Percentiles rank a stretch among this genome's conserved stretches.
Conservation (phyloP, 92 coral and sea anemone genomes). For the Montipora capitata region DNA sequence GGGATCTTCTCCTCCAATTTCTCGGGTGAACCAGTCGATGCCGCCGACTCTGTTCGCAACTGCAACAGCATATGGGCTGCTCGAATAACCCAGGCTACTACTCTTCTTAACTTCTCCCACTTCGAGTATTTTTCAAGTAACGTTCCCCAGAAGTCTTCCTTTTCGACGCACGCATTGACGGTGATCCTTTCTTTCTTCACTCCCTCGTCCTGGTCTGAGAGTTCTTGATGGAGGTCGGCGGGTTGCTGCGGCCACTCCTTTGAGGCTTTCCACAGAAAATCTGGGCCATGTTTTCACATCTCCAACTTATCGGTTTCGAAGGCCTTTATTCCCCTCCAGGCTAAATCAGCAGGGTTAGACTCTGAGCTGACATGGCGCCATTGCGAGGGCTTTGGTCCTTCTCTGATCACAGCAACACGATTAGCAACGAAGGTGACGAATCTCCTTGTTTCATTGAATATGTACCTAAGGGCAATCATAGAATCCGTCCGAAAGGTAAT, state of each 20-base stretch:
- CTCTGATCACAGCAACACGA: conserved; percentile 73
- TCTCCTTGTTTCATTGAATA: conserved; percentile 59
- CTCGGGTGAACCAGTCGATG: not conserved
- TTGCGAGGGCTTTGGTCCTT: conserved; percentile 63
- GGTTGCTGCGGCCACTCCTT: no score
- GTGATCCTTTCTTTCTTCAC: no score
- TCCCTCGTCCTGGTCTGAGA: no score
- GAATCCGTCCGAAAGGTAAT: not conserved
- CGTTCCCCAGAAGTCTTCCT: no score
- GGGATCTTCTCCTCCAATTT: not conserved
- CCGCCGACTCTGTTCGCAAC: not conserved
- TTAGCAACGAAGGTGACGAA: conserved; percentile 69
- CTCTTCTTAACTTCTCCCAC: no score
- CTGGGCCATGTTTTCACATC: no score
- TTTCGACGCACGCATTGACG: no score
- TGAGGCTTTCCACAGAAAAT: no score
- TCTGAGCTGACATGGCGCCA: conserved; percentile 82
- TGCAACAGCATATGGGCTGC: not conserved
- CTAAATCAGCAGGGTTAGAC: conserved; percentile 65
- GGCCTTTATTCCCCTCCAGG: conserved; percentile 65
- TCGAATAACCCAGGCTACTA: no score
- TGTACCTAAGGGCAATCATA: conserved; percentile 36
- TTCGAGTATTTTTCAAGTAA: no score
- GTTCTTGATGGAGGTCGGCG: no score
- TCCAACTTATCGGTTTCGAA: conserved; percentile 46